These are phyloP conservation scores for Tenthredo mesomela DNA, from an alignment of 2,888 invertebrate species.

Conservation along the genomic window DNA sequence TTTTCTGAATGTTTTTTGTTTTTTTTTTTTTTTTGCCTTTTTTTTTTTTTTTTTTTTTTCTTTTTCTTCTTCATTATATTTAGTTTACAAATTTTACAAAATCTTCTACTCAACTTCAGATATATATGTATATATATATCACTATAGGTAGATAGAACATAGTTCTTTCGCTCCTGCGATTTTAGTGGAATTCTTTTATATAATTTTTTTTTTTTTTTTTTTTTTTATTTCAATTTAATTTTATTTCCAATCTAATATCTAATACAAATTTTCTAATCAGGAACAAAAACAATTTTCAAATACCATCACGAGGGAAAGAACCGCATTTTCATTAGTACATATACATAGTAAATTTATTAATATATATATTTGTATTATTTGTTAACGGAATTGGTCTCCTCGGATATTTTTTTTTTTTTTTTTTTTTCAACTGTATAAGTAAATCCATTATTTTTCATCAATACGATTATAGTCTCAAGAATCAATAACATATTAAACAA, in stretches of 20 bases:
- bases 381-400: constrained; percentile 3
- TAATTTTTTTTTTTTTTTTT: not conserved
- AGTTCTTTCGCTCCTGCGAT: constrained; percentile 8
- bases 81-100: constrained; percentile 38
- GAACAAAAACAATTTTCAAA: not conserved
- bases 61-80: not conserved
- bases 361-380: not conserved
- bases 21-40: no score
- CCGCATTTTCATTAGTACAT: not conserved
- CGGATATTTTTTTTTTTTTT: not conserved
- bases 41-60: not conserved
- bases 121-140: not conserved
- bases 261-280: not conserved
- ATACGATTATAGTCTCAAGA: no score
- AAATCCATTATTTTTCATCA: no score
- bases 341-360: not conserved
- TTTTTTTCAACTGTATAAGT: no score
- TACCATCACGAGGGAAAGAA: constrained; percentile 9
- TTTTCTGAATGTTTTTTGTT: not conserved
- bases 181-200: not conserved
- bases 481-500: no score
- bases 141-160: not conserved
- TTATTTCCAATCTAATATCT: not conserved
- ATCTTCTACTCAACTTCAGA: not conserved
- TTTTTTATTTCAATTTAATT: not conserved